Base-by-base conservation (phyloP, 2,888 invertebrate species). In the Theodoxus fluviatilis region DNA sequence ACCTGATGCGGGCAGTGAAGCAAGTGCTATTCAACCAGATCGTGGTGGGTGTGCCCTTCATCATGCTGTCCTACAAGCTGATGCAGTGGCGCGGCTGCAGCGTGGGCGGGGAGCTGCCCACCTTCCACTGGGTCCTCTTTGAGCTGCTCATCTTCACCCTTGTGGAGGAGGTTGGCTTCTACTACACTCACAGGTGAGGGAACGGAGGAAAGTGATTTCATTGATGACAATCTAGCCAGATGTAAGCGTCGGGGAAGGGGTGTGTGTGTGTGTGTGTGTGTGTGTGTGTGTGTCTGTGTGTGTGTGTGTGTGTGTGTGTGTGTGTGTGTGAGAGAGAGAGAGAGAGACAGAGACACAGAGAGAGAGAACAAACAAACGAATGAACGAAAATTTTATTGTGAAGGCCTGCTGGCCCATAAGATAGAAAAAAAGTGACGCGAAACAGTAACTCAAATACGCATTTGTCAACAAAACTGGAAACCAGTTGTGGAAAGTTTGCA, bases 81-180 rank as follows among this genome's bases (percentile, higher is more conserved):
- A 91, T 93, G 91, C 86, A 88, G 78, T 90, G 91, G 88, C 89
- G 93, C 49, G 93, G 93, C 9, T 90, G 90, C 78, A 90, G 91
- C 65, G 74, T 83, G 22, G 74, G 77, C 6, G 88, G 91, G 33
- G 89, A 92, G 25, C 86, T 94, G 71, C 94, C 94, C 0, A 92
- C 93, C 31, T 93, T 94, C 83, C 93, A 93, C 78, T 92, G 92
- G 92, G 71, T 68, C 3, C 88, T 93, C 57, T 90, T 92, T 6
- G 83, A 94, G 86, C 87, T 94, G 71, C 91, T 91, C 0, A 89
- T 93, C 64, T 92, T 92, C 84, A 91, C 93, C 76, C 85, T 94
- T 31, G 90, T 92, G 79, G 93, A 94, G 84, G 94, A 94, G 87
- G 89, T 93, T 76, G 91, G 91, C 69, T 94, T 94, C 86, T 94